These are phyloP conservation scores for Tachycineta bicolor DNA, from an alignment of 2,113 vertebrate species.

Conservation along the genomic window DNA sequence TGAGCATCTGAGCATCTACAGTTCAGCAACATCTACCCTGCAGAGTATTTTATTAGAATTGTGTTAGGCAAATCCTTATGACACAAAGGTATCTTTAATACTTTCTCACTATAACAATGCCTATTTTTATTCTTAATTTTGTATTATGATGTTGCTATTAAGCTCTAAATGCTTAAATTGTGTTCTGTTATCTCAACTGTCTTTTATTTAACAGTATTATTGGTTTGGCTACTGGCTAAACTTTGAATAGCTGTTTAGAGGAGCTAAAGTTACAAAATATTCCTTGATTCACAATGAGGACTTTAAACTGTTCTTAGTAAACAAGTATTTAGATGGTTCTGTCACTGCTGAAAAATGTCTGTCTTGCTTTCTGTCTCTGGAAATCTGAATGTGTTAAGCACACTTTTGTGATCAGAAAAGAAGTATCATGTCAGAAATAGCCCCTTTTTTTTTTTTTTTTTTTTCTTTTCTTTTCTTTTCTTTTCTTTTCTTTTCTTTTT, in stretches of 20 bases:
- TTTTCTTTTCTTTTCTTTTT: too few relatives aligned
- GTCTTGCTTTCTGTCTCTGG: not conserved
- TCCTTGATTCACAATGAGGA: not conserved
- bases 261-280: not conserved
- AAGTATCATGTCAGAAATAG: not conserved
- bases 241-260: not conserved
- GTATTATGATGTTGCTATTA: not conserved
- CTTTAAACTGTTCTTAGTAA: not conserved
- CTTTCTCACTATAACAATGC: not conserved
- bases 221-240: not conserved
- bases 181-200: not conserved
- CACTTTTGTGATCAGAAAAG: not conserved
- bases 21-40: not conserved
- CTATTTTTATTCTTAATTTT: not conserved
- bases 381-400: not conserved
- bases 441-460: too few relatives aligned
- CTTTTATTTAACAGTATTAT: not conserved
- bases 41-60: not conserved
- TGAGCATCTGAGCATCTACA: not conserved
- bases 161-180: not conserved
- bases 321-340: not conserved
- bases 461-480: too few relatives aligned
- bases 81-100: not conserved
- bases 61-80: not conserved
- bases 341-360: not conserved